Conservation (phyloP, 2,113 vertebrate species). For the Steatornis caripensis region DNA sequence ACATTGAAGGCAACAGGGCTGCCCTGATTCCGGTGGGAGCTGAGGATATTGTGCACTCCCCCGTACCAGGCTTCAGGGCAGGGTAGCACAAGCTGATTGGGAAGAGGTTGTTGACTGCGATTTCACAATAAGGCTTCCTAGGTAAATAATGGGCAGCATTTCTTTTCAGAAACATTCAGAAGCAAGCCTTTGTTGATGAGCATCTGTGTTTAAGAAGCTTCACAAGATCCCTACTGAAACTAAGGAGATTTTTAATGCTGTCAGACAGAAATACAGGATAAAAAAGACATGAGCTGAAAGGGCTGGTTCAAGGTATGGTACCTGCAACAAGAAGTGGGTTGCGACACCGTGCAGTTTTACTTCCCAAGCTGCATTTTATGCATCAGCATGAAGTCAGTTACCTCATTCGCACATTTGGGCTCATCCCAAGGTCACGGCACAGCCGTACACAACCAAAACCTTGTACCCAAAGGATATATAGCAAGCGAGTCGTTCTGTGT, state of each 20-base stretch:
- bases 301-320: neutral
- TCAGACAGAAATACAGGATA: neutral
- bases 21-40: neutral
- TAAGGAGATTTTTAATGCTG: neutral
- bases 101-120: neutral
- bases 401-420: neutral
- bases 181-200: neutral
- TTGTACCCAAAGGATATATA: fast-evolving
- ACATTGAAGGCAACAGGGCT: neutral
- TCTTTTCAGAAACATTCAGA: neutral
- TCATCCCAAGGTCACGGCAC: neutral
- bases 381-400: neutral
- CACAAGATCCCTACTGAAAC: neutral
- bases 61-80: neutral
- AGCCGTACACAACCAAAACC: neutral
- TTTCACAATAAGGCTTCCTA: neutral
- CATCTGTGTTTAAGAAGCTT: neutral
- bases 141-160: neutral
- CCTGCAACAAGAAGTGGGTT: neutral
- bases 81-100: neutral
- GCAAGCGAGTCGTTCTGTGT: neutral
- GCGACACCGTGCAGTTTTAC: neutral
- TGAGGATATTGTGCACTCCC: neutral
- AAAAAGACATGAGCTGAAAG: neutral
- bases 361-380: neutral